Evolutionary conservation across 2,797 vertebrate genomes (phyloP), one percentile per base, ranked within the genome.

Genomic region (Sternotherus odoratus): DNA sequence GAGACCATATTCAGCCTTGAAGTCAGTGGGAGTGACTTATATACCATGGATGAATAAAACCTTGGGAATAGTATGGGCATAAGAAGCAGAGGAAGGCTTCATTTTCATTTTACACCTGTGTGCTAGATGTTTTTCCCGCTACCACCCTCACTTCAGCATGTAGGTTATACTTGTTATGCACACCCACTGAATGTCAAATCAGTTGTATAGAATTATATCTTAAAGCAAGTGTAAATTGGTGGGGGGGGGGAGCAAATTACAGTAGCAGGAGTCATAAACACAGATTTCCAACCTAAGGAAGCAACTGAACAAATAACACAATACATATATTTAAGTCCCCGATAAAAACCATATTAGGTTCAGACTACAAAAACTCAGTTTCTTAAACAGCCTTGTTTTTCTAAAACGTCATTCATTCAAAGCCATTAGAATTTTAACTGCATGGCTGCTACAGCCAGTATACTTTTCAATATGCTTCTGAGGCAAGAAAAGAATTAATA

Each of bases 131-230:
- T 95, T 95, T 91, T 95, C 85, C 80, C 93, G 82, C 46, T 94
- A 90, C 81, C 93, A 74, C 87, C 92, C 85, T 95, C 93, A 74
- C 83, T 96, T 91, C 90, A 87, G 51, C 8, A 77, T 72, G 77
- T 56, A 63, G 86, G 77, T 60, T 89, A 60, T 5, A 91, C 74
- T 79, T 1, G 0, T 43, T 93, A 63, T 78, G 60, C 51, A 92
- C 87, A 92, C 94, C 90, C 90, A 89, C 91, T 89, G 93, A 95
- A 86, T 85, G 93, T 10, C 91, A 94, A 57, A 86, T 39, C 91
- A 79, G 83, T 82, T 90, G 87, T 17, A 75, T 50, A 88, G 82
- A 89, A 72, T 5, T 83, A 0, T 79, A 69, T 60, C 19, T 90
- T 79, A 82, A 85, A 86, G 24, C 36, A 85, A 86, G 93, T 57